A percentile compares a stretch with the other conserved stretches of the same genome.
Conservation (phyloP, 2,888 invertebrate genomes). For the Mythimna vitellina region DNA sequence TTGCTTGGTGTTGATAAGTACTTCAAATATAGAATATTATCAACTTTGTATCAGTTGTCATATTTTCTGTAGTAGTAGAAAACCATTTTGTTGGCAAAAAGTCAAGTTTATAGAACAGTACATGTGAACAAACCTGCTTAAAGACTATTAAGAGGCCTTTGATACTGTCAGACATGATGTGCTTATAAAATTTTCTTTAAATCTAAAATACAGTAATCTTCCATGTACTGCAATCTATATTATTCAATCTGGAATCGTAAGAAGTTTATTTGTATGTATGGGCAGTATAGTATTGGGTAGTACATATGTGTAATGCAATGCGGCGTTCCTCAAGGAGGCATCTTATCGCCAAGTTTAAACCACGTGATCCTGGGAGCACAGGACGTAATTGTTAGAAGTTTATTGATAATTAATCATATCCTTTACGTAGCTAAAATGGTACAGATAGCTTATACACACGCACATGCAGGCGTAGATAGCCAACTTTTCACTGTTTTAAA, state of each 20-base stretch:
- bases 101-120: not conserved
- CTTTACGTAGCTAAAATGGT: not conserved
- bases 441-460: not conserved
- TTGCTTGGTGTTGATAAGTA: conserved; percentile 6
- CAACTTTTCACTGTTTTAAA: no score
- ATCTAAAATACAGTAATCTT: not conserved
- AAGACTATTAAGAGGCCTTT: conserved; percentile 5
- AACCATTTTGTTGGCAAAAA: conserved; percentile 3
- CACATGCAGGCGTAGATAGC: no score
- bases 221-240: not conserved
- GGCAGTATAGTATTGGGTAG: not conserved
- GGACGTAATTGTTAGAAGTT: conserved; percentile 14
- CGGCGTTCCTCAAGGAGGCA: conserved; percentile 23
- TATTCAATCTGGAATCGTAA: not conserved
- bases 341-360: conserved; percentile 32
- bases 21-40: not conserved
- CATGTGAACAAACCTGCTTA: not conserved
- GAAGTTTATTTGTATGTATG: not conserved
- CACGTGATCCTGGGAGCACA: conserved; percentile 2
- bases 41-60: not conserved
- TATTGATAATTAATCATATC: conserved; percentile 20
- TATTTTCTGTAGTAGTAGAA: not conserved
- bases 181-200: not conserved
- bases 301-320: not conserved
- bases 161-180: conserved; percentile 13